A percentile compares a stretch with the other conserved stretches of the same genome.
phyloP scores from a whole-genome alignment of 2,797 vertebrate genomes.

The Remorina albescens region DNA sequence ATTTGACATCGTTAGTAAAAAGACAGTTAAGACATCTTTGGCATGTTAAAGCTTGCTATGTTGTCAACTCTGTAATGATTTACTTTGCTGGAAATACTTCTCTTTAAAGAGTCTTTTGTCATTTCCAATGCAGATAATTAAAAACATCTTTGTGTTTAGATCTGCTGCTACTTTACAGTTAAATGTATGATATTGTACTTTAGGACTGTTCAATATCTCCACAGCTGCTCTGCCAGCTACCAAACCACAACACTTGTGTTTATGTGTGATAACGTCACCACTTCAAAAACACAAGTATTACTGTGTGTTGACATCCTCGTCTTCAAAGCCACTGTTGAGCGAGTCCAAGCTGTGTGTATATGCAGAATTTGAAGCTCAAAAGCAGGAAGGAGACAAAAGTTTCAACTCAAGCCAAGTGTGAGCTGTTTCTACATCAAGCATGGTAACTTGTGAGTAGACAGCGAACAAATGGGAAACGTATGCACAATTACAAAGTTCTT shows the following conservation, averaged over 20 bases:
- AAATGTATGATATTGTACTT: neutral
- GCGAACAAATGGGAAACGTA: neutral
- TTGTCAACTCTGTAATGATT: neutral
- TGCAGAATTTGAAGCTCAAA: constrained; percentile 27
- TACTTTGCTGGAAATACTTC: neutral
- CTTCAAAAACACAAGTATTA: constrained; percentile 4
- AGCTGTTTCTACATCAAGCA: neutral
- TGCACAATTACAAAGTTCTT: constrained; percentile 2
- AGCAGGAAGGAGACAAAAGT: constrained; percentile 33
- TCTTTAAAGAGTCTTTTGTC: neutral
- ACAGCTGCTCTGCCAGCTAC: constrained; percentile 1
- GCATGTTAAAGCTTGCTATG: constrained; percentile 37
- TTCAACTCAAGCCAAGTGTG: constrained; percentile 10
- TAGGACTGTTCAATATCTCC: neutral
- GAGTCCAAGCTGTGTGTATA: constrained; percentile 1
- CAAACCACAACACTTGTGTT: constrained; percentile 29
- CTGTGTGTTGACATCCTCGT: neutral
- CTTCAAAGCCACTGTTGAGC: neutral
- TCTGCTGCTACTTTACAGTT: neutral
- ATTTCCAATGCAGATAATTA: neutral
- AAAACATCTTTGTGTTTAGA: neutral
- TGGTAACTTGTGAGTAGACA: neutral
- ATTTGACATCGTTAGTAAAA: neutral
- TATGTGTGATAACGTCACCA: constrained; percentile 8
- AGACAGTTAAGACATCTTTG: constrained; percentile 15